Conservation (phyloP, 30 jellyfish, hydroid and myxozoan species). For the Turritopsis dohrnii region DNA sequence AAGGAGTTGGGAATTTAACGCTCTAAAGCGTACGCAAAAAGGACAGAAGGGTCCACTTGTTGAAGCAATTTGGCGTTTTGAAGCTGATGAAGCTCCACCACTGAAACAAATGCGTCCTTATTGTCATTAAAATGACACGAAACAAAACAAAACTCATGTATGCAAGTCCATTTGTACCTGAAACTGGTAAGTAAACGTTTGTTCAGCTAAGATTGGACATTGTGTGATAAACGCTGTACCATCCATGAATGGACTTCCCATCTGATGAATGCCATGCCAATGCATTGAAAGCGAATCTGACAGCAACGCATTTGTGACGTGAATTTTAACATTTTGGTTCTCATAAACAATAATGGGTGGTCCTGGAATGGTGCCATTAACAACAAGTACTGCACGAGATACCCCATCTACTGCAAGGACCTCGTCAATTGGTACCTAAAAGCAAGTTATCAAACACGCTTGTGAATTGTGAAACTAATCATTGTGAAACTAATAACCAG, state of each 20-base stretch:
- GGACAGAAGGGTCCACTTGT: no score
- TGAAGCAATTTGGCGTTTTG: no score
- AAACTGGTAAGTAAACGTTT: not conserved
- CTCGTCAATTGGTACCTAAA: conserved; percentile 27
- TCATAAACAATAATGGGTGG: conserved; percentile 45
- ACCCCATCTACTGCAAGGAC: conserved; percentile 41
- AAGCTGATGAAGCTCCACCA: not conserved
- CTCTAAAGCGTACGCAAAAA: no score
- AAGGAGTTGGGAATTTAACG: no score
- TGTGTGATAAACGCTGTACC: conserved; percentile 81
- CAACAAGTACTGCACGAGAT: conserved; percentile 25
- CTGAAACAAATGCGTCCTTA: not conserved
- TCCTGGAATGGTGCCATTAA: conserved; percentile 43
- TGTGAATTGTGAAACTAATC: not conserved
- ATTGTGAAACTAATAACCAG: not conserved
- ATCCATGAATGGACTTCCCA: conserved; percentile 84
- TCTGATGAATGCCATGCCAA: conserved; percentile 90
- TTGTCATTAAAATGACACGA: no score
- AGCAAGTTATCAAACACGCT: not conserved
- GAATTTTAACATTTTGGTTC: conserved; percentile 32
- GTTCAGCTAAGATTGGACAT: conserved; percentile 88
- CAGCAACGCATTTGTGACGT: conserved; percentile 42
- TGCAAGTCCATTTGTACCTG: not conserved
- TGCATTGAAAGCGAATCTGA: conserved; percentile 69
- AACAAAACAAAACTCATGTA: no score